Evolutionary conservation across 1,140 invertebrate genomes (phyloP).

Genomic region (Scaptomyza hsui): DNA sequence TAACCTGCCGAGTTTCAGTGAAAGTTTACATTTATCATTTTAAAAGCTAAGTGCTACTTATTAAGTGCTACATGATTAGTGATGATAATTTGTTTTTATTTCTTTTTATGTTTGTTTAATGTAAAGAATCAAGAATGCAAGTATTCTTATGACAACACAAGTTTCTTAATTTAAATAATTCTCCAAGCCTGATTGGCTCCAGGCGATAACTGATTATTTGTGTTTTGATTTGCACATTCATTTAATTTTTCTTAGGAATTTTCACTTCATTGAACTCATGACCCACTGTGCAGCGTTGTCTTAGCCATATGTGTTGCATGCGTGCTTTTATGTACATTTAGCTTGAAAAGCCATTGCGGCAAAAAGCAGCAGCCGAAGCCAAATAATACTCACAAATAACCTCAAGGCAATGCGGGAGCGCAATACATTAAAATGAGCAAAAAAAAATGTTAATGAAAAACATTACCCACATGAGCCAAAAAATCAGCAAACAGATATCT

Average conservation of each 20-base stretch:
- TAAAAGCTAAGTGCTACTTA: neutral
- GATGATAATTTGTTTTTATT: no score
- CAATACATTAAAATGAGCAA: slow-evolving; percentile 69
- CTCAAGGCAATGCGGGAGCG: slow-evolving; percentile 38
- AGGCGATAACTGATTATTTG: no score
- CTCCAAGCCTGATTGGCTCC: no score
- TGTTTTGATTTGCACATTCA: no score
- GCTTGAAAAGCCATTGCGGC: slow-evolving; percentile 20
- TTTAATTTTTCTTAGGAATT: no score
- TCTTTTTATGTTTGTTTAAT: no score
- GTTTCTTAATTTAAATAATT: no score
- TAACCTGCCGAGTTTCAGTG: neutral
- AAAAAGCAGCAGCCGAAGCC: slow-evolving; percentile 13
- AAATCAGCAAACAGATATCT: slow-evolving; percentile 8
- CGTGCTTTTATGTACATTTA: slow-evolving; percentile 19
- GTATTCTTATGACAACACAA: no score
- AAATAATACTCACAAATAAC: slow-evolving; percentile 57
- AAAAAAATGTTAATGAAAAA: slow-evolving; percentile 68
- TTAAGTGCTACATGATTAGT: no score
- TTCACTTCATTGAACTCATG: no score
- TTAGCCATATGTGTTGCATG: slow-evolving; percentile 17
- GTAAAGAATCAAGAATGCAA: no score
- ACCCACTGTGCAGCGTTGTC: neutral
- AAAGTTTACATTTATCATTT: neutral
- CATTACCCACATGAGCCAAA: slow-evolving; percentile 30